Conservation (phyloP, 35 echinoderm and acorn worm genomes). For the Holothuria glaberrima region DNA sequence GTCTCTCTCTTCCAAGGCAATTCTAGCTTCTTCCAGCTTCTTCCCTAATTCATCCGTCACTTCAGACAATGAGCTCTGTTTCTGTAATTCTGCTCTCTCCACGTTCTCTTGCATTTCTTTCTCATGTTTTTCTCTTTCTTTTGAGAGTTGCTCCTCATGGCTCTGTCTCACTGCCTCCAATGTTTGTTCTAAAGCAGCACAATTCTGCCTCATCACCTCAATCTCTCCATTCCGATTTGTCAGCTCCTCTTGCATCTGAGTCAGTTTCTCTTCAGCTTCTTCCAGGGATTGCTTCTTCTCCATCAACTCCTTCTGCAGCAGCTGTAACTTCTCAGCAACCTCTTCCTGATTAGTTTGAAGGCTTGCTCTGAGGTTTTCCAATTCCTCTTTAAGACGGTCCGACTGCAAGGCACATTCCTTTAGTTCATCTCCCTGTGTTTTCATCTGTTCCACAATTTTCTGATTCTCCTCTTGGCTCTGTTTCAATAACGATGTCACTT, state of each 20-base stretch:
- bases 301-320: slow-evolving; percentile 43
- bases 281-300: slow-evolving; percentile 14
- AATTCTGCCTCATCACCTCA: slow-evolving; percentile 33
- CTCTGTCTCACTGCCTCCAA: slow-evolving; percentile 59
- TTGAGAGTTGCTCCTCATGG: slow-evolving; percentile 56
- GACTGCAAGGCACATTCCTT: slow-evolving; percentile 37
- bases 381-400: slow-evolving; percentile 22
- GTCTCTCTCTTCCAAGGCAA: slow-evolving; percentile 61
- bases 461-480: slow-evolving; percentile 39
- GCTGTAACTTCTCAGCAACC: slow-evolving; percentile 35
- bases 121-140: slow-evolving; percentile 70
- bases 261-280: slow-evolving; percentile 45
- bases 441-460: slow-evolving; percentile 51
- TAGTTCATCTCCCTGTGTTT: slow-evolving; percentile 56
- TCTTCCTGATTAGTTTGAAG: slow-evolving; percentile 40
- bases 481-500: slow-evolving; percentile 56
- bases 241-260: slow-evolving; percentile 51
- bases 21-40: slow-evolving; percentile 61
- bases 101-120: slow-evolving; percentile 73
- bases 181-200: neutral
- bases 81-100: slow-evolving; percentile 73
- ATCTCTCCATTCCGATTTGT: slow-evolving; percentile 48
- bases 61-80: slow-evolving; percentile 75
- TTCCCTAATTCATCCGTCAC: slow-evolving; percentile 59
- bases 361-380: slow-evolving; percentile 20